A percentile compares a stretch with the other conserved stretches of the same genome.
These are phyloP conservation scores for Botia kubotai DNA, from an alignment of 2,797 vertebrate genomes.

Conservation along the genomic window DNA sequence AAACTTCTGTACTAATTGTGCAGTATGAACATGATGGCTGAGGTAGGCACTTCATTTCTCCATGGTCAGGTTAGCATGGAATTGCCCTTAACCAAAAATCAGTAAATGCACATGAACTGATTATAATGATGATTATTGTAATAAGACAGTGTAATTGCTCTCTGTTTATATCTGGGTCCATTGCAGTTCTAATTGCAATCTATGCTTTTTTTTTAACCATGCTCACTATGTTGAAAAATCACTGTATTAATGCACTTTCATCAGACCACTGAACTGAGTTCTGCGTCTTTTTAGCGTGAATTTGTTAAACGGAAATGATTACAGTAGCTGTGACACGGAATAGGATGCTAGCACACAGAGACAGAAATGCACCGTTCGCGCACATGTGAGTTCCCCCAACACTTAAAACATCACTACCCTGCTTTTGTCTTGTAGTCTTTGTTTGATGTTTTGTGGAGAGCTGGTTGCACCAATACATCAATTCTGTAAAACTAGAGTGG, in stretches of 20 bases:
- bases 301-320: constrained; percentile 48
- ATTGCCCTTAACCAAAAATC: constrained; percentile 43
- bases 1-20: neutral
- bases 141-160: constrained; percentile 80
- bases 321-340: constrained; percentile 2
- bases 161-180: constrained; percentile 68
- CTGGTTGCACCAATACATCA: constrained; percentile 40
- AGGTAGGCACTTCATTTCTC: constrained; percentile 24
- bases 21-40: neutral
- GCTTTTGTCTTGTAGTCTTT: constrained; percentile 34
- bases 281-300: constrained; percentile 32
- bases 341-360: neutral
- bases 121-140: constrained; percentile 76
- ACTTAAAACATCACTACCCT: constrained; percentile 28
- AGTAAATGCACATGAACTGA: constrained; percentile 67
- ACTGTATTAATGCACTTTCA: constrained; percentile 53
- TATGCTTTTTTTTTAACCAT: constrained; percentile 72
- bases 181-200: constrained; percentile 64
- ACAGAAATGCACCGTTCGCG: constrained; percentile 5
- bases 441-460: constrained; percentile 35
- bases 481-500: constrained; percentile 30
- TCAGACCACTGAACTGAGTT: constrained; percentile 46
- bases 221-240: constrained; percentile 65
- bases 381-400: constrained; percentile 20
- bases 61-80: constrained; percentile 30